Evolutionary conservation across 2,888 invertebrate species (phyloP).

Genomic region (Drosophila fulvimacula): DNA sequence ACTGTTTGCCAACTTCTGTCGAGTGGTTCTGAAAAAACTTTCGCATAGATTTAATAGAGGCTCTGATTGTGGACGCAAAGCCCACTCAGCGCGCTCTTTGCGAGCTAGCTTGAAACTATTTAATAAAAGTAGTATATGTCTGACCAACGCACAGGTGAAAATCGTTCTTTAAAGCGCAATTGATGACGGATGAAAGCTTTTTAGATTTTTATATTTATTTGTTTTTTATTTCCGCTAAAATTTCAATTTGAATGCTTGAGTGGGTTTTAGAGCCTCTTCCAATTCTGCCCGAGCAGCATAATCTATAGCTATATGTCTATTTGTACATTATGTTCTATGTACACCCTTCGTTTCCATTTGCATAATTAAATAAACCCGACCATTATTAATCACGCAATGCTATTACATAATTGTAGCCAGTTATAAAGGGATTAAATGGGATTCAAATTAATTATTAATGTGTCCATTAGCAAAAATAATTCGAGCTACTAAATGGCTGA

Average conservation of each 20-base stretch:
- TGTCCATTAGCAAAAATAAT: conserved; percentile 33
- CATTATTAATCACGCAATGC: conserved; percentile 11
- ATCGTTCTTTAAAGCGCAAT: not conserved
- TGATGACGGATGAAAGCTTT: not conserved
- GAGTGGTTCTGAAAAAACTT: conserved; percentile 52
- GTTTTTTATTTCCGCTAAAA: not conserved
- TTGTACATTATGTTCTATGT: not conserved
- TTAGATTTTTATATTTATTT: not conserved
- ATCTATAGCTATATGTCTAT: not conserved
- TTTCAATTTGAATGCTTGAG: not conserved
- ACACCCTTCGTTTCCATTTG: not conserved
- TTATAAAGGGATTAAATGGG: conserved; percentile 22
- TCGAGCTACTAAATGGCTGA: conserved; percentile 13
- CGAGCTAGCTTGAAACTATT: conserved; percentile 22
- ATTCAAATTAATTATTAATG: conserved; percentile 37
- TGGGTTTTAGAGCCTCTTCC: too few species aligned
- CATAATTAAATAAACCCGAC: conserved; percentile 3
- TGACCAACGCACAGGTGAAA: conserved; percentile 17
- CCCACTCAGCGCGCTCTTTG: conserved; percentile 18
- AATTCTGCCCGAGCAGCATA: not conserved
- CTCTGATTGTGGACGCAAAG: conserved; percentile 52
- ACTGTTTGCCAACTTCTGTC: conserved; percentile 64
- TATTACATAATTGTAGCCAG: conserved; percentile 10
- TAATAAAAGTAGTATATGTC: conserved; percentile 3
- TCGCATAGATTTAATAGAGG: conserved; percentile 51